phyloP scores from a whole-genome alignment of 2,888 invertebrate genomes.

The Cybosia mesomella region DNA sequence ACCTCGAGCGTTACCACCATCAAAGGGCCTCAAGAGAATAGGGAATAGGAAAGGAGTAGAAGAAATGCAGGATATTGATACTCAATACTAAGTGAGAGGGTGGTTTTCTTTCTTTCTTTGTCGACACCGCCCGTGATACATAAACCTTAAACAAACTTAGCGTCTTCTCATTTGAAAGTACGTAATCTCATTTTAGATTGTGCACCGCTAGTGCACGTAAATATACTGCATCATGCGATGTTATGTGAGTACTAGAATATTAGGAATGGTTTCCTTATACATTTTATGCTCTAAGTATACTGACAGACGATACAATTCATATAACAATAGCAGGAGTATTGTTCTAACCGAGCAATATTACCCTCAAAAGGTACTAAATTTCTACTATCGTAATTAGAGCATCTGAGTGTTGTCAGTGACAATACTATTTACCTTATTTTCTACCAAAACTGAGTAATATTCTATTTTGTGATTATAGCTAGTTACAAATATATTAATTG shows the following conservation, averaged over 20 bases:
- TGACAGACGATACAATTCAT: slow-evolving; percentile 40
- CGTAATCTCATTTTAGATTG: not conserved
- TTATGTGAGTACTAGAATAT: slow-evolving; percentile 10
- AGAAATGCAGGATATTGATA: not conserved
- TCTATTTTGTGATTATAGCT: slow-evolving; percentile 52
- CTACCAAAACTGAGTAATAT: slow-evolving; percentile 56
- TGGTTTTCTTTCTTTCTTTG: too few species aligned
- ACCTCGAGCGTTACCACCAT: too few species aligned
- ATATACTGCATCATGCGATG: slow-evolving; percentile 6
- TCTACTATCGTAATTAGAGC: slow-evolving; percentile 53
- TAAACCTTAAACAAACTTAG: too few species aligned
- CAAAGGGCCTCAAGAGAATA: too few species aligned
- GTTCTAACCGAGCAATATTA: slow-evolving; percentile 58
- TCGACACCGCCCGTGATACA: too few species aligned
- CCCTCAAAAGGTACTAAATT: slow-evolving; percentile 48
- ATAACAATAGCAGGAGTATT: slow-evolving; percentile 46
- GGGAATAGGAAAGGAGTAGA: too few species aligned
- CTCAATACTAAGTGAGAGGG: not conserved
- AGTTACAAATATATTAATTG: slow-evolving; percentile 43
- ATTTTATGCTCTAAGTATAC: slow-evolving; percentile 28
- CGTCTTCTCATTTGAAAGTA: not conserved
- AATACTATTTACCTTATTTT: slow-evolving; percentile 56
- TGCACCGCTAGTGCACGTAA: too few species aligned
- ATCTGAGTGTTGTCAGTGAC: slow-evolving; percentile 54
- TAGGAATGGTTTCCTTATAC: slow-evolving; percentile 6